These are phyloP conservation scores for Athrips mouffetella DNA, from an alignment of 2,888 invertebrate species.

Conservation along the genomic window DNA sequence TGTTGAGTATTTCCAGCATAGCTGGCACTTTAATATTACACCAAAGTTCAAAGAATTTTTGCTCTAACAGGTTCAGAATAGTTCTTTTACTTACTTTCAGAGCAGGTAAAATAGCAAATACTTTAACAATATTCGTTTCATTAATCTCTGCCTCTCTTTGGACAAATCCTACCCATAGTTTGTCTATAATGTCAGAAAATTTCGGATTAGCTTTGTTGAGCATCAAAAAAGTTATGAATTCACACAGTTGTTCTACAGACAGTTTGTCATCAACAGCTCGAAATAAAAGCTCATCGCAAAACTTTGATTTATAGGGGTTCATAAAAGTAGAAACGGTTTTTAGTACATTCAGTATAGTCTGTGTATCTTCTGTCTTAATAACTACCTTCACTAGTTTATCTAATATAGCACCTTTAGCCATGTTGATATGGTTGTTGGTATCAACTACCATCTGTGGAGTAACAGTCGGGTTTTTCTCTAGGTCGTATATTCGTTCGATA, in stretches of 20 bases:
- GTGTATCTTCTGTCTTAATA: conserved; percentile 66
- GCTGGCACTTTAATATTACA: conserved; percentile 66
- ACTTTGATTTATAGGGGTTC: conserved; percentile 66
- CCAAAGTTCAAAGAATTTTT: conserved; percentile 77
- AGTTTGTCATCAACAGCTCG: conserved; percentile 80
- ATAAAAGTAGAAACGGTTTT: conserved; percentile 58
- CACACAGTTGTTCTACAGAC: conserved; percentile 77
- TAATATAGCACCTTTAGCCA: conserved; percentile 67
- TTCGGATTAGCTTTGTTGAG: conserved; percentile 62
- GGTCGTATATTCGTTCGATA: conserved; percentile 65
- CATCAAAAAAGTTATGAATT: conserved; percentile 75
- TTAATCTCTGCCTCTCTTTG: conserved; percentile 77
- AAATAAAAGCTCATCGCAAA: conserved; percentile 80
- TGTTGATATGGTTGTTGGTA: conserved; percentile 45
- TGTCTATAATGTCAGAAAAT: conserved; percentile 77
- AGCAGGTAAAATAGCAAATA: conserved; percentile 77
- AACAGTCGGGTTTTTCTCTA: conserved; percentile 51
- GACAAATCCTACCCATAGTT: conserved; percentile 82
- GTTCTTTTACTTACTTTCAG: conserved; percentile 79
- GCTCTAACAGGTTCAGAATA: conserved; percentile 77
- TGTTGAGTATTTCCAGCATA: conserved; percentile 69
- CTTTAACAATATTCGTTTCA: conserved; percentile 73
- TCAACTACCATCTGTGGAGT: conserved; percentile 28
- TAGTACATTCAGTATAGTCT: conserved; percentile 64
- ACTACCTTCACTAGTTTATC: conserved; percentile 67